phyloP scores from a whole-genome alignment of 2,888 invertebrate species.

The Palloptera scutellata region DNA sequence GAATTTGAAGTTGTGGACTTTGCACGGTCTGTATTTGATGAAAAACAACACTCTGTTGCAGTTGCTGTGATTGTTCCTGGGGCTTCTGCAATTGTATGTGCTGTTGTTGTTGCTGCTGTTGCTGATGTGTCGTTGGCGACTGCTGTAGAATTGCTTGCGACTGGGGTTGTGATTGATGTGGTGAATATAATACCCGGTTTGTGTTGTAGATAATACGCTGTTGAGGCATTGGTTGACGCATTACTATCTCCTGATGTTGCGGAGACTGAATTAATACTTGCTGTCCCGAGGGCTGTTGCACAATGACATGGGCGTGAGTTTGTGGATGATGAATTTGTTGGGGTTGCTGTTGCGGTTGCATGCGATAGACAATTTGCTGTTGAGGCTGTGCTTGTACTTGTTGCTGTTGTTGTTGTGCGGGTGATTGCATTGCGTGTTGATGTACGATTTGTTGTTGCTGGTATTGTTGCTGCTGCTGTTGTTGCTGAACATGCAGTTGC shows the following conservation, averaged over 20 bases:
- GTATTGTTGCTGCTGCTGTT: conserved; percentile 44
- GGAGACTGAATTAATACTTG: conserved; percentile 59
- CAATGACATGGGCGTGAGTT: conserved; percentile 51
- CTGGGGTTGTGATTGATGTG: conserved; percentile 37
- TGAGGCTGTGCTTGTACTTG: conserved; percentile 45
- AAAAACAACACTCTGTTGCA: conserved; percentile 50
- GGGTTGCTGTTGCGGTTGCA: conserved; percentile 46
- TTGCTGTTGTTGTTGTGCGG: too few species aligned
- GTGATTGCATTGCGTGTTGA: conserved; percentile 49
- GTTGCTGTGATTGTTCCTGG: conserved; percentile 35
- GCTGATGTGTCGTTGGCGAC: conserved; percentile 40
- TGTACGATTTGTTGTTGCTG: conserved; percentile 48
- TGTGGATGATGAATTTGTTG: conserved; percentile 44
- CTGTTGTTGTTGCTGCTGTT: conserved; percentile 48
- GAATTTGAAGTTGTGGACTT: conserved; percentile 40
- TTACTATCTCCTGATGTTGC: conserved; percentile 60
- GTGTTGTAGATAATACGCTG: conserved; percentile 57
- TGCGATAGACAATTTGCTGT: conserved; percentile 53
- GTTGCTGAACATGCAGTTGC: conserved; percentile 40
- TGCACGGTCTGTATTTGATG: conserved; percentile 54
- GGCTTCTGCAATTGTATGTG: conserved; percentile 44
- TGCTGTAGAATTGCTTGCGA: conserved; percentile 38
- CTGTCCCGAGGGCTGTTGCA: conserved; percentile 54
- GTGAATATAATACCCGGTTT: conserved; percentile 54
- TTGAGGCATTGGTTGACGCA: conserved; percentile 58